A percentile compares a stretch with the other conserved stretches of the same genome.
Conservation (phyloP, 2,113 vertebrate species). For the Chaetura pelagica region DNA sequence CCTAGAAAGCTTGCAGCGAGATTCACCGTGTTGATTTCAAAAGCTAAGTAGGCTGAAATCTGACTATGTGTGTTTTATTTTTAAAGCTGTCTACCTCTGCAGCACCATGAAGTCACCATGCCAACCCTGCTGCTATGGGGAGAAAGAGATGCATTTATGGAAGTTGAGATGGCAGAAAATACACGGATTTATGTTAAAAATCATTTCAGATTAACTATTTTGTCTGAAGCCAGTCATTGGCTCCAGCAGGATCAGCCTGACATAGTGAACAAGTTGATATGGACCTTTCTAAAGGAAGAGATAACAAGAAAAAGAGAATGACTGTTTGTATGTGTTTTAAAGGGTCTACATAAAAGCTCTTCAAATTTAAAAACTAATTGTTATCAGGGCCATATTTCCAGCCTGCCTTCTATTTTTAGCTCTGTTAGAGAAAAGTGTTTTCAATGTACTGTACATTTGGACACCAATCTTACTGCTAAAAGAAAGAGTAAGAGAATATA, state of each 20-base stretch:
- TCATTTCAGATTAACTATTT: conserved; percentile 93
- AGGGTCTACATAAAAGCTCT: conserved; percentile 57
- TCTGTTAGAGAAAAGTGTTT: conserved; percentile 74
- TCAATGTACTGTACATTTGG: conserved; percentile 73
- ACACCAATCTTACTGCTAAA: conserved; percentile 67
- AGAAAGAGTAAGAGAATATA: conserved; percentile 68
- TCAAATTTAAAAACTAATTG: conserved; percentile 52
- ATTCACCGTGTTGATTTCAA: neutral
- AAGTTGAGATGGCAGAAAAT: conserved; percentile 94
- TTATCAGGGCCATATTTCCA: conserved; percentile 72
- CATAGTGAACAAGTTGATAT: conserved; percentile 96
- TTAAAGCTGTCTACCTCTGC: conserved; percentile 89
- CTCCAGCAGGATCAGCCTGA: conserved; percentile 98
- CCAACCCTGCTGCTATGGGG: conserved; percentile 95
- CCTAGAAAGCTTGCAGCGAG: neutral
- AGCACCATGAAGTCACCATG: conserved; percentile 86
- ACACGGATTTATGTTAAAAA: conserved; percentile 93
- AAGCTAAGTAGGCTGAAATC: neutral
- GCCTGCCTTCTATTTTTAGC: conserved; percentile 70
- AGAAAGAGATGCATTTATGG: conserved; percentile 92
- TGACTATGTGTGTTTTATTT: conserved; percentile 37
- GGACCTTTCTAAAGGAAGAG: conserved; percentile 97
- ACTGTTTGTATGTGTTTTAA: conserved; percentile 60
- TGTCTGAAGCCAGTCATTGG: conserved; percentile 96
- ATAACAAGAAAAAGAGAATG: conserved; percentile 84